Base-by-base conservation (phyloP, 2,888 invertebrate genomes). In the Andrena fulva region DNA sequence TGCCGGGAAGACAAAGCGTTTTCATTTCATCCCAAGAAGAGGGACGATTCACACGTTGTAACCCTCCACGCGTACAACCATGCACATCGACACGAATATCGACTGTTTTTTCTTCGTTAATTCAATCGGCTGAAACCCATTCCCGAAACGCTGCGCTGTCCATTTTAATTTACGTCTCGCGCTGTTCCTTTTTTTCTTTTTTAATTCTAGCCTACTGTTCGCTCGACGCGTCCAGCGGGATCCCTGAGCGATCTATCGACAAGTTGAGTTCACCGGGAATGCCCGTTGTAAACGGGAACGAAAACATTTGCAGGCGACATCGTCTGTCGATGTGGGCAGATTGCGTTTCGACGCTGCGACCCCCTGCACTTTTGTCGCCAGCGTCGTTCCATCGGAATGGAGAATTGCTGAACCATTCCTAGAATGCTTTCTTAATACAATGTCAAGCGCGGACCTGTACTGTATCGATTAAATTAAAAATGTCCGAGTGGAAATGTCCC, bases 271-370 rank as follows among this genome's bases (percentile, higher is more conserved):
- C 62, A n/a, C 33, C 31, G 5, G 62, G 35, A 62, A 24, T 10
- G 33, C n/a, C 8, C 35, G 48, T 70, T 60, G 70, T 60, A 70
- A 70, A 70, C 48, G 69, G n/a, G n/a, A 16, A 31, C 48, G 60
- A 60, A 70, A 70, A 70, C 60, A 70, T 70, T 70, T 70, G 59
- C 70, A 3, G 12, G 42, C 60, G 48, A 59, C 70, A 12, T 70
- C 20, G 60, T 20, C 59, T 70, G 70, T 70, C 70, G 20, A 42
- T 48, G 10, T 60, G 42, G n/a, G 48, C 20, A 48, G 60, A 70
- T 60, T 70, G 48, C 29, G 31, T 70, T 60, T 70, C 60, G 31
- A 70, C 63, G 42, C n/a, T 12, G 42, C 20, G 10, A 56, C 27
- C 24, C 24, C 56, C 10, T 24, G 63, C 42, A 12, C 24, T 42